A percentile compares a stretch with the other conserved stretches of the same genome.
Conservation (phyloP, 1,140 invertebrate species). For the Amyelois transitella region DNA sequence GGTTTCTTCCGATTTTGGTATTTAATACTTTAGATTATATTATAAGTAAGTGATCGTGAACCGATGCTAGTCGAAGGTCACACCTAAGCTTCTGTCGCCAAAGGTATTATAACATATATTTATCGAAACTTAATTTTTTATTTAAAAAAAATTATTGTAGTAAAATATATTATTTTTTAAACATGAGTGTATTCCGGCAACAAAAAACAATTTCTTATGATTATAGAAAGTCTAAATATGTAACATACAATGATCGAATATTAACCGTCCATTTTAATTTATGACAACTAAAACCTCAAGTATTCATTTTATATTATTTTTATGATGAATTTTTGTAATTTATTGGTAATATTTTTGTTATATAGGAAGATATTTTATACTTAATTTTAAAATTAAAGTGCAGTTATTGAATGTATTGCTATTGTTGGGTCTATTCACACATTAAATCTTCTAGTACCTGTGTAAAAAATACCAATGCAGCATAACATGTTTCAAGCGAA, state of each 20-base stretch:
- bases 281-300: not conserved
- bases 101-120: not conserved
- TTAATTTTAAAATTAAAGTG: too few relatives aligned
- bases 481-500: too few relatives aligned
- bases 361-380: too few relatives aligned
- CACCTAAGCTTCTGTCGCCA: not conserved
- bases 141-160: not conserved
- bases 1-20: not conserved
- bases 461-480: too few relatives aligned
- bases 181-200: not conserved
- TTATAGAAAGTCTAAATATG: not conserved
- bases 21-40: not conserved
- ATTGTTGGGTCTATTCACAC: too few relatives aligned
- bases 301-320: constrained; percentile 2
- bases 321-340: not conserved
- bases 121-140: not conserved
- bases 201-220: not conserved
- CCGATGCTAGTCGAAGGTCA: constrained; percentile 5
- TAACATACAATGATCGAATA: not conserved
- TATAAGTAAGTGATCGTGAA: constrained; percentile 1
- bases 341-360: too few relatives aligned
- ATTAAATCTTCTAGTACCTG: too few relatives aligned
- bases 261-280: not conserved
- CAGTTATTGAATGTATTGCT: too few relatives aligned
- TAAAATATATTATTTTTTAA: too few relatives aligned